A percentile compares a stretch with the other conserved stretches of the same genome.
Evolutionary conservation across 2,797 vertebrate species (phyloP).

Genomic region (Anas bernieri): DNA sequence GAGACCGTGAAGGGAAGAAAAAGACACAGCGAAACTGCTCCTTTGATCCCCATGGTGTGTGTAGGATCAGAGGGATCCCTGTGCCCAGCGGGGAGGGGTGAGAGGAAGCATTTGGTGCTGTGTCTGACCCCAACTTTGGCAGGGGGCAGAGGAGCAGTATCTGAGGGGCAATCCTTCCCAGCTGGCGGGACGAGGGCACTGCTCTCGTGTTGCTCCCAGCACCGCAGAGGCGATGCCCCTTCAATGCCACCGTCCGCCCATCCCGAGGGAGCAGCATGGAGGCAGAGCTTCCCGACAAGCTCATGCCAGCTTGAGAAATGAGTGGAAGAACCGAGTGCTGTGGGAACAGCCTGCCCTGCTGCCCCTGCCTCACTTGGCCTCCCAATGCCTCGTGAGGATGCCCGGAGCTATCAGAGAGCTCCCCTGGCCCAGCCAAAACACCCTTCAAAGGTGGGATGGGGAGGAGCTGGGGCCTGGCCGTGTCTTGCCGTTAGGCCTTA

Average conservation of each 20-base stretch:
- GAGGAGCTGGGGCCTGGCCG: background rate
- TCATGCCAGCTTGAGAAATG: background rate
- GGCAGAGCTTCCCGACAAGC: background rate
- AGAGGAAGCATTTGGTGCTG: background rate
- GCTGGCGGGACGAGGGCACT: background rate
- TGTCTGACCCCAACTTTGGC: background rate
- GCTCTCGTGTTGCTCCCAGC: background rate
- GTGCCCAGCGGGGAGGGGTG: background rate
- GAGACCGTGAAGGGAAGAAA: background rate
- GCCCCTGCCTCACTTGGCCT: background rate
- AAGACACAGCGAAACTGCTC: background rate
- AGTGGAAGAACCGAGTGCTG: fast-evolving
- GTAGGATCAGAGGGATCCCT: background rate
- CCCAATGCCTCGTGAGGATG: background rate
- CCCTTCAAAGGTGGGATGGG: background rate
- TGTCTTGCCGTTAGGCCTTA: background rate
- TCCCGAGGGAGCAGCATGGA: too few species aligned
- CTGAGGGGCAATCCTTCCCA: background rate
- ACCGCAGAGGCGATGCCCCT: background rate
- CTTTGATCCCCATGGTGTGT: background rate
- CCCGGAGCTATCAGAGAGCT: background rate
- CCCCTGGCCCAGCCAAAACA: background rate
- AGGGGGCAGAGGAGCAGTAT: background rate
- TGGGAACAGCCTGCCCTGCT: too few species aligned
- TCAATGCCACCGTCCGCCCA: background rate